Evolutionary conservation across 2,113 vertebrate species (phyloP).

Genomic region (Tamias sibiricus): DNA sequence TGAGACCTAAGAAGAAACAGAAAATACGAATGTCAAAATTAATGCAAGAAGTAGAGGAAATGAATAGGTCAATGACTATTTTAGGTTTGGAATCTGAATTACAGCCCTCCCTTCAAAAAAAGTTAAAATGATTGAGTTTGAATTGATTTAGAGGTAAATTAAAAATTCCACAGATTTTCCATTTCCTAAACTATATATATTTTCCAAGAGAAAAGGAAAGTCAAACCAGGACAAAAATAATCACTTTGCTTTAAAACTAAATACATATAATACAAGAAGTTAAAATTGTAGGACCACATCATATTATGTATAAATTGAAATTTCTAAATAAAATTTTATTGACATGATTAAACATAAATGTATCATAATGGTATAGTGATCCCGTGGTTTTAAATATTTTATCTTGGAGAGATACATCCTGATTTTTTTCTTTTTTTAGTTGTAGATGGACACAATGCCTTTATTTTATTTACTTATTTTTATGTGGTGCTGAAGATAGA

Average conservation of each 20-base stretch:
- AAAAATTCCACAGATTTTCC: not conserved
- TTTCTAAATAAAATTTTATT: not conserved
- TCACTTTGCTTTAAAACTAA: slow-evolving; percentile 49
- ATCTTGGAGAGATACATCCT: not conserved
- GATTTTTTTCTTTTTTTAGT: too few species aligned
- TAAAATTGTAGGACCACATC: not conserved
- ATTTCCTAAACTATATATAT: not conserved
- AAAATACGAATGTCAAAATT: not conserved
- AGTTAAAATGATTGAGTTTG: not conserved
- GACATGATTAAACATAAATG: slow-evolving; percentile 11
- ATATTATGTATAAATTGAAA: not conserved
- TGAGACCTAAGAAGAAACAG: not conserved
- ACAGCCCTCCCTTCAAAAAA: not conserved
- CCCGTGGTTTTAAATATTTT: not conserved
- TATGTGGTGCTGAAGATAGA: too few species aligned
- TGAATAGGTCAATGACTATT: not conserved
- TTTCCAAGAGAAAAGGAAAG: not conserved
- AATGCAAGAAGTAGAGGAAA: not conserved
- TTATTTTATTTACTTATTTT: too few species aligned
- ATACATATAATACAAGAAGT: slow-evolving; percentile 25
- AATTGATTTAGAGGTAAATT: not conserved
- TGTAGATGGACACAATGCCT: too few species aligned
- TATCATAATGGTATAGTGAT: not conserved
- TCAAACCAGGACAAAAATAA: not conserved
- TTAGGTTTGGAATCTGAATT: not conserved